These are phyloP conservation scores for Drosophila subsilvestris DNA, from an alignment of 2,888 invertebrate species.

Conservation along the genomic window DNA sequence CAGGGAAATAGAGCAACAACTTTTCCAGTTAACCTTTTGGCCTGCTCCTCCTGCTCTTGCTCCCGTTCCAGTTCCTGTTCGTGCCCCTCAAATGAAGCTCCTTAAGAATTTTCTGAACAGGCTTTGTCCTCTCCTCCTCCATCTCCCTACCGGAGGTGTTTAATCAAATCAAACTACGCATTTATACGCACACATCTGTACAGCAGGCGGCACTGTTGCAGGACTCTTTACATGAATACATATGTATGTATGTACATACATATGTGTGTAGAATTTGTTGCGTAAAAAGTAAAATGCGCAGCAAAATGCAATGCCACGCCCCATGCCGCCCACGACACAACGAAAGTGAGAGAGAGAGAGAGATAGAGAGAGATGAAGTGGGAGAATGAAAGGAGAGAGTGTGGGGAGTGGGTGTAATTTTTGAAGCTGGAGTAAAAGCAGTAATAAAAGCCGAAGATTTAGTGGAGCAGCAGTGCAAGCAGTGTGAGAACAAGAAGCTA, in stretches of 20 bases:
- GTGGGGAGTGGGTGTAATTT: neutral
- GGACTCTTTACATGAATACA: too few species aligned
- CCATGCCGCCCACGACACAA: conserved; percentile 50
- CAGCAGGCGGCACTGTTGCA: too few species aligned
- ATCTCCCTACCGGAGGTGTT: neutral
- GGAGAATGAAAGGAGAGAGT: conserved; percentile 6
- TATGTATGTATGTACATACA: neutral
- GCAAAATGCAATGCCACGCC: conserved; percentile 76
- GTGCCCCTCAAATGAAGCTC: neutral
- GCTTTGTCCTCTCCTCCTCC: too few species aligned
- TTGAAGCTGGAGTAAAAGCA: neutral
- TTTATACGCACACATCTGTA: conserved; percentile 31
- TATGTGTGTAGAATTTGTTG: conserved; percentile 43
- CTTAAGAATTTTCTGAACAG: too few species aligned
- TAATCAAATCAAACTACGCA: conserved; percentile 57
- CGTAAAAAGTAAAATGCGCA: conserved; percentile 76
- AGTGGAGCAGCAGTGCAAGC: neutral
- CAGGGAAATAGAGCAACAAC: conserved; percentile 22
- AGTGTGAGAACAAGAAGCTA: neutral
- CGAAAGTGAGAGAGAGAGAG: conserved; percentile 5
- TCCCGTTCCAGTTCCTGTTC: neutral
- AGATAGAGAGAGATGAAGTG: conserved; percentile 2
- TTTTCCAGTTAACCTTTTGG: conserved; percentile 10
- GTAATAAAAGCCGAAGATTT: neutral
- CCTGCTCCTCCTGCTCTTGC: conserved; percentile 22